Conservation (phyloP, 1,140 invertebrate species). For the Rhopalosiphum maidis region DNA sequence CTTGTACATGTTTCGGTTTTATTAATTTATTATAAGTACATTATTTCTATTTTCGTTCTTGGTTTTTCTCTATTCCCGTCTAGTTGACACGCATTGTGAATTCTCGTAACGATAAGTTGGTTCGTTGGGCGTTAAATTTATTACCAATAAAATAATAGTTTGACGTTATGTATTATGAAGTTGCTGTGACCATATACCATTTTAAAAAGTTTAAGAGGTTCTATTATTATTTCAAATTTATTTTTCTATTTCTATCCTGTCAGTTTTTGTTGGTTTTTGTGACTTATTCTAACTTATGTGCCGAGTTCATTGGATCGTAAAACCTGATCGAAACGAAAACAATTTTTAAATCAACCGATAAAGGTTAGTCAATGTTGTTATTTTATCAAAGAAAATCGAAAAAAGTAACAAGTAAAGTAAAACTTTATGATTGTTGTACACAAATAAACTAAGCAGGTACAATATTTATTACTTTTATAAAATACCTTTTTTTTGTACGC, state of each 20-base stretch:
- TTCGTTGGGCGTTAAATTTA: conserved; percentile 6
- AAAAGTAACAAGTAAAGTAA: not conserved
- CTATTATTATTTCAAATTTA: not conserved
- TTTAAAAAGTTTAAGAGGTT: not conserved
- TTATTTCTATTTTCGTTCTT: not conserved
- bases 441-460: not conserved
- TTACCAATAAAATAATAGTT: conserved; percentile 22
- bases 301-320: conserved; percentile 21
- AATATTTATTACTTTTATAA: not conserved
- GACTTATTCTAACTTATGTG: not conserved
- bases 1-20: not conserved
- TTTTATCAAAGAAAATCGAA: not conserved
- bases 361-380: conserved; percentile 12
- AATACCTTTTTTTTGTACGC: not conserved
- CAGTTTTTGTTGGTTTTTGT: not conserved
- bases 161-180: not conserved
- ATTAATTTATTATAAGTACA: conserved; percentile 34
- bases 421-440: not conserved
- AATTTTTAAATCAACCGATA: not conserved
- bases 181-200: not conserved
- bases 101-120: not conserved
- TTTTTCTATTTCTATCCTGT: conserved; percentile 3
- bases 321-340: not conserved
- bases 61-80: not conserved
- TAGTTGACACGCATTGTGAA: not conserved